Evolutionary conservation across 2,113 vertebrate species (phyloP).

Genomic region (Emydocephalus ijimae): DNA sequence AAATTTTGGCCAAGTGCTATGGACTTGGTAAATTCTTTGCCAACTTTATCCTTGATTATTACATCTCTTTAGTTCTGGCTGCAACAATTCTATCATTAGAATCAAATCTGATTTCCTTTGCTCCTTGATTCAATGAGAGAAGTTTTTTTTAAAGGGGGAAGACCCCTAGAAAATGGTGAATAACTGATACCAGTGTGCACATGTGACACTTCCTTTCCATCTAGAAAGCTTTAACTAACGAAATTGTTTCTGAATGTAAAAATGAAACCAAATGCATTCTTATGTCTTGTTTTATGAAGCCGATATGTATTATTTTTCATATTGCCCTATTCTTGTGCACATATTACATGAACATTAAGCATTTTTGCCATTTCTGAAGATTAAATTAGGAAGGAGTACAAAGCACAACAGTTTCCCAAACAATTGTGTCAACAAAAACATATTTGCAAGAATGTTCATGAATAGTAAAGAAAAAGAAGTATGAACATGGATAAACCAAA

Average conservation of each 20-base stretch:
- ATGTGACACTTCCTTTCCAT: conserved; percentile 21
- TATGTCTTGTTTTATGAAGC: conserved; percentile 7
- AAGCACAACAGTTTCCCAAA: conserved; percentile 42
- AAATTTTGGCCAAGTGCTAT: conserved; percentile 34
- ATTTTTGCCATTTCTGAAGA: conserved; percentile 20
- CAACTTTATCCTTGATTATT: conserved; percentile 1
- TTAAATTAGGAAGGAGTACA: conserved; percentile 28
- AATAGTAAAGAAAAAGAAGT: conserved; percentile 51
- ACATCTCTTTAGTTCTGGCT: conserved; percentile 23
- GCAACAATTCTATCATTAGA: background rate
- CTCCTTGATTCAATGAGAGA: background rate
- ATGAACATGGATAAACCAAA: conserved; percentile 49
- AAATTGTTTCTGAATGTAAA: conserved; percentile 9
- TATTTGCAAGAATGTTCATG: conserved; percentile 60
- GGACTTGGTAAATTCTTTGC: conserved; percentile 20
- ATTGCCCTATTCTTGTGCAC: conserved; percentile 29
- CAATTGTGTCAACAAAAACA: conserved; percentile 44
- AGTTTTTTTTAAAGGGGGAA: conserved; percentile 15
- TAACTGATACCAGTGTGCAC: conserved; percentile 28
- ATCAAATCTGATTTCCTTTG: background rate
- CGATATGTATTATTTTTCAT: background rate
- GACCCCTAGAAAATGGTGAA: conserved; percentile 29
- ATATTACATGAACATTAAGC: conserved; percentile 38
- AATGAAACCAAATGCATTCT: conserved; percentile 30
- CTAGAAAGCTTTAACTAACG: conserved; percentile 15